These are phyloP conservation scores for Phaethornis superciliosus DNA, from an alignment of 2,113 vertebrate species.

Conservation along the genomic window DNA sequence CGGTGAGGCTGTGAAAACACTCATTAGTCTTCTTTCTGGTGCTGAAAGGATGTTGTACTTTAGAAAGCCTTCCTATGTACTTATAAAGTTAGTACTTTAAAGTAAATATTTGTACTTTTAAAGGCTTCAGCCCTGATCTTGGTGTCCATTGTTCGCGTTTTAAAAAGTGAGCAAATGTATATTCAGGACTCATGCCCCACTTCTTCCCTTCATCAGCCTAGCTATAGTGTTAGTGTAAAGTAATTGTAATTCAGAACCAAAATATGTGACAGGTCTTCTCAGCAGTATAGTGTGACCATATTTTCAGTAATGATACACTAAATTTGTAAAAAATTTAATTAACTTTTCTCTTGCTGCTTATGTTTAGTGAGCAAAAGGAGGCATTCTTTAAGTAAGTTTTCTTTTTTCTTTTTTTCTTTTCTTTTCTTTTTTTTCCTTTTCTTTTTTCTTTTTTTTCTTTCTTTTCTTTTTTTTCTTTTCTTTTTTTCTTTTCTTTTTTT, in stretches of 20 bases:
- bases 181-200: not conserved
- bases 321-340: not conserved
- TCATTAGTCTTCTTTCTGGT: not conserved
- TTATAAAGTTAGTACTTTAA: too few relatives aligned
- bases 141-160: not conserved
- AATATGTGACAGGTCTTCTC: not conserved
- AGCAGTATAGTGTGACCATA: not conserved
- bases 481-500: not conserved
- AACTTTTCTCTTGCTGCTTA: not conserved
- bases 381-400: not conserved
- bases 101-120: not conserved
- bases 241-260: not conserved
- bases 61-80: not conserved
- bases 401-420: not conserved
- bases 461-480: not conserved
- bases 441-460: not conserved
- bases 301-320: not conserved
- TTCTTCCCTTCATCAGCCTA: not conserved
- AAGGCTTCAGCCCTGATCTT: not conserved
- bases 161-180: not conserved
- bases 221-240: not conserved
- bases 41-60: not conserved
- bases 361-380: not conserved
- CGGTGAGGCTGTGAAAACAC: not conserved
- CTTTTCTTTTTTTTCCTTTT: too few relatives aligned